Evolutionary conservation across 1,140 invertebrate species (phyloP).

Genomic region (Acromyrmex charruanus): DNA sequence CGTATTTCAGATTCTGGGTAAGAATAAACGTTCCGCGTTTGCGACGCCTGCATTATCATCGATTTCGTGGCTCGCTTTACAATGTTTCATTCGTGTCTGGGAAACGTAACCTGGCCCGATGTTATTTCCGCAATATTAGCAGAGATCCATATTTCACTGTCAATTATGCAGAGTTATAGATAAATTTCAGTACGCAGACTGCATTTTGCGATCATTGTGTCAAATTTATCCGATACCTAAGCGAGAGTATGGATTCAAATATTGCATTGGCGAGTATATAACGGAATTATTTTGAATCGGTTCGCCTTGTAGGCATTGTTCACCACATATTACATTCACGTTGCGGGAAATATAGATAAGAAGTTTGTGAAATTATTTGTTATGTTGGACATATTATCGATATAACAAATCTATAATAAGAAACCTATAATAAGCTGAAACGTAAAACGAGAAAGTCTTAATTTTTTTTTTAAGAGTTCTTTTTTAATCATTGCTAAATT

Average conservation of each 20-base stretch:
- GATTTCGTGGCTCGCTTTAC: slow-evolving; percentile 57
- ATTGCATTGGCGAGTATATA: neutral
- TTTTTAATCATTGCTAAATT: neutral
- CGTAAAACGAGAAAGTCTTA: neutral
- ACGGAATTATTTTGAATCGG: slow-evolving; percentile 35
- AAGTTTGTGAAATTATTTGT: neutral
- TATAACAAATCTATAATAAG: neutral
- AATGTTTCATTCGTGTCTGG: slow-evolving; percentile 26
- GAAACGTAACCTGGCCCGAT: slow-evolving; percentile 15
- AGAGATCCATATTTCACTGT: slow-evolving; percentile 6
- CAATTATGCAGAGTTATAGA: slow-evolving; percentile 36
- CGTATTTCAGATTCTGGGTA: slow-evolving; percentile 55
- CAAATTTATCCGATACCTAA: slow-evolving; percentile 22
- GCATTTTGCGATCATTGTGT: neutral
- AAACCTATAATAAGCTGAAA: neutral
- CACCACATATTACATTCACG: neutral
- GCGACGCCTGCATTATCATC: slow-evolving; percentile 53
- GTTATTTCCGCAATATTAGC: slow-evolving; percentile 13
- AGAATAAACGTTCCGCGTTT: slow-evolving; percentile 54
- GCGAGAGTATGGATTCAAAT: slow-evolving; percentile 18
- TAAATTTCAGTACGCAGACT: neutral
- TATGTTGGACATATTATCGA: neutral
- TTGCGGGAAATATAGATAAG: slow-evolving; percentile 30
- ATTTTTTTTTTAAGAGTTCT: neutral
- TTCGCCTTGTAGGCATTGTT: slow-evolving; percentile 13